Base-by-base conservation (phyloP, 1,140 invertebrate species). In the Dinoponera quadriceps region DNA sequence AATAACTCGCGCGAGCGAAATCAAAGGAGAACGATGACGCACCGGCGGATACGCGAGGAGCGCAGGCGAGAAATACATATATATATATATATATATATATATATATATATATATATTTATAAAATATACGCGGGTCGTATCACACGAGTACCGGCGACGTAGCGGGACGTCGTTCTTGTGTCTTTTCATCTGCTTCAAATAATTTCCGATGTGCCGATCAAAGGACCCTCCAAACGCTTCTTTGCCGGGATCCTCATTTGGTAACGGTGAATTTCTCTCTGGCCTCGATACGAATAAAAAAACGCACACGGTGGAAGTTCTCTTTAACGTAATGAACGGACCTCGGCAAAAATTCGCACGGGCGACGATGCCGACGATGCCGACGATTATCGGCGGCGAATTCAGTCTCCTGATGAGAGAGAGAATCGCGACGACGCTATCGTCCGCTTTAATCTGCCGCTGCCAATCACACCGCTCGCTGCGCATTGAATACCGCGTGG, bases 381-480 rank as follows among this genome's bases (percentile, higher is more conserved):
- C n/a, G n/a, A 7, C 38, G 38, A 44, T 69, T 69, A 78, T 14
- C 29, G 14, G 57, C 33, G 38, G n/a, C 49, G n/a, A 80, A 20
- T 57, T 69, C 38, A 51, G 51, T 25, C 29, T n/a, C 11, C 7
- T 44, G 51, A 80, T 29, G 51, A 71, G 59, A 27, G 22, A 2
- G 2, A 20, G 33, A 82, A 82, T 44, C 44, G 62, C 44, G 44
- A 82, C 33, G 63, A 38, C 2, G 54, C n/a, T 59, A 59, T 68
- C 68, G 44, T 25, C 44, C 78, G 22, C 20, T 82, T 73, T 72
- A 81, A 81, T 81, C 66, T 62, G 20, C 69, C 48, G 16, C 69
- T 54, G 48, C 44, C 78, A 82, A 82, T 74, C 69, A 38, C 68
- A 11, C 20, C n/a, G n/a, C 25, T 74, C 16, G 27, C 66, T 69